phyloP scores from a whole-genome alignment of 2,797 vertebrate species.

The Odontamblyopus lacepedii region DNA sequence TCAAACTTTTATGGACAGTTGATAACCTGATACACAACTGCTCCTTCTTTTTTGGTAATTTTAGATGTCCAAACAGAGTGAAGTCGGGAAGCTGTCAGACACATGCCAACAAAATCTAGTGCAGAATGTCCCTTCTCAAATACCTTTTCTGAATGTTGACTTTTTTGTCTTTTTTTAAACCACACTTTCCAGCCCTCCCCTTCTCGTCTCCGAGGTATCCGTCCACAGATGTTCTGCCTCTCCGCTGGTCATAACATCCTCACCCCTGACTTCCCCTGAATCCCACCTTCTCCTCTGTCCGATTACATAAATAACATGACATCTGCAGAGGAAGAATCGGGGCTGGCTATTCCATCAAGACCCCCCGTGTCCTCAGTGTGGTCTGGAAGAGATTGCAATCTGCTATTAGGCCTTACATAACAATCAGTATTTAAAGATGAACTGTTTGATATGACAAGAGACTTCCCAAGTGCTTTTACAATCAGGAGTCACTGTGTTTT shows the following conservation, averaged over 20 bases:
- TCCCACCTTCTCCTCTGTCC: constrained; percentile 53
- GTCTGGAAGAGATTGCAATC: constrained; percentile 42
- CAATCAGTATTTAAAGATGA: too few species aligned
- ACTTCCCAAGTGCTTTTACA: too few species aligned
- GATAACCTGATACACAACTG: not conserved
- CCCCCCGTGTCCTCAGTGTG: constrained; percentile 31
- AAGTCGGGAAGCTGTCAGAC: not conserved
- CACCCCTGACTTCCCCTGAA: constrained; percentile 58
- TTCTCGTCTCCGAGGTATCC: constrained; percentile 53
- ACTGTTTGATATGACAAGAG: too few species aligned
- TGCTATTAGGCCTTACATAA: too few species aligned
- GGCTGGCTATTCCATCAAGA: constrained; percentile 70
- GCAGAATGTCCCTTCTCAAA: constrained; percentile 39
- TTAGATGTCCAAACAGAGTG: not conserved
- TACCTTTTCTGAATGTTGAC: constrained; percentile 46
- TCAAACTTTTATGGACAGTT: not conserved
- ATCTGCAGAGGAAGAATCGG: constrained; percentile 73
- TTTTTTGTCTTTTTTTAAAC: constrained; percentile 22
- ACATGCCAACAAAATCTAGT: constrained; percentile 19
- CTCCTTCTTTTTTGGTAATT: not conserved
- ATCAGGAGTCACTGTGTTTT: too few species aligned
- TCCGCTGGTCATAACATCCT: constrained; percentile 73
- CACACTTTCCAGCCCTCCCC: constrained; percentile 25
- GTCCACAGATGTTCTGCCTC: constrained; percentile 70
- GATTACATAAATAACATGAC: constrained; percentile 78